These are phyloP conservation scores for Aphidius ervi DNA, from an alignment of 1,140 invertebrate genomes.

Conservation along the genomic window DNA sequence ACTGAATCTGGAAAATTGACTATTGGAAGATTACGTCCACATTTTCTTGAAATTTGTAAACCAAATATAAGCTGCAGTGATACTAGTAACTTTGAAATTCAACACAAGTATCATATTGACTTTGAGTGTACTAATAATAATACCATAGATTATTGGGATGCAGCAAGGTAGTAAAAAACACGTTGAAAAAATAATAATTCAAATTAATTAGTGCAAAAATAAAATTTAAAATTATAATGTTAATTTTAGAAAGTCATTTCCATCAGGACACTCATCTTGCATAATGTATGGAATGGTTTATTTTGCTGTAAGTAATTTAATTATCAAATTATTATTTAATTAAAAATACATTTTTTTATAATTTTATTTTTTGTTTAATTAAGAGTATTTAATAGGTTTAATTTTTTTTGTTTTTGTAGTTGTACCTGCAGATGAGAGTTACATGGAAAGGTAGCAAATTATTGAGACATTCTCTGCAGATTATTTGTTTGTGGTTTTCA, in stretches of 20 bases:
- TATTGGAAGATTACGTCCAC: constrained; percentile 85
- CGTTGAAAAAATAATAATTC: too few species aligned
- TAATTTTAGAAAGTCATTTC: too few species aligned
- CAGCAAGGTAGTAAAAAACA: too few species aligned
- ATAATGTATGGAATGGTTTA: constrained; percentile 73
- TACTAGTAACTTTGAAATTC: constrained; percentile 46
- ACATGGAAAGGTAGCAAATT: constrained; percentile 72
- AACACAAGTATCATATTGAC: constrained; percentile 55
- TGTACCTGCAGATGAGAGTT: constrained; percentile 78
- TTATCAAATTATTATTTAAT: too few species aligned
- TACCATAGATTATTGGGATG: too few species aligned
- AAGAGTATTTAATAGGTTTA: background rate
- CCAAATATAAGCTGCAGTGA: constrained; percentile 60
- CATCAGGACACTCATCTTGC: too few species aligned
- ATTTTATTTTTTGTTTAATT: background rate
- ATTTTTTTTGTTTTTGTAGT: constrained; percentile 55
- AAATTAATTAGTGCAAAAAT: constrained; percentile 27
- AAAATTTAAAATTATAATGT: too few species aligned
- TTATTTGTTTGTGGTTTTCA: constrained; percentile 67
- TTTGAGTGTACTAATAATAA: too few species aligned
- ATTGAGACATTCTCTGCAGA: constrained; percentile 72
- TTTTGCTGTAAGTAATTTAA: constrained; percentile 64
- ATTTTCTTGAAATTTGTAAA: constrained; percentile 77
- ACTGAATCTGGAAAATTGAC: constrained; percentile 91
- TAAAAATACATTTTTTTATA: constrained; percentile 1